Conservation (phyloP, 2,888 invertebrate species). For the Pomacea canaliculata region DNA sequence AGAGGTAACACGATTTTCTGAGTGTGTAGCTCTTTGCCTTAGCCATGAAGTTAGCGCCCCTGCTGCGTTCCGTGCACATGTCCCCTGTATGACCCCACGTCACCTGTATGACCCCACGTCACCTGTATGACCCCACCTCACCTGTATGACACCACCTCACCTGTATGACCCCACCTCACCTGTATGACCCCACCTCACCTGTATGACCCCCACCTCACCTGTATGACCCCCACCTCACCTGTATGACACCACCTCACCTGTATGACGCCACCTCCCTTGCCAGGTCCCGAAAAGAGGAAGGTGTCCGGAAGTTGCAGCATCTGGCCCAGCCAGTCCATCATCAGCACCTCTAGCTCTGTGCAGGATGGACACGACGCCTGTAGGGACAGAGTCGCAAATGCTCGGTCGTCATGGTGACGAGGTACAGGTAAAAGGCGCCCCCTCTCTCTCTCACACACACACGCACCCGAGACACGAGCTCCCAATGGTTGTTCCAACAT, state of each 20-base stretch:
- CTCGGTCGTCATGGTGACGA: too few relatives aligned
- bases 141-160: neutral
- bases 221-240: conserved; percentile 39
- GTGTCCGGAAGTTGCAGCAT: conserved; percentile 88
- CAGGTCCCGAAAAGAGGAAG: conserved; percentile 75
- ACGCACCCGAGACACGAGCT: too few relatives aligned
- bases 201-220: conserved; percentile 40
- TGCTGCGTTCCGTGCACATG: too few relatives aligned
- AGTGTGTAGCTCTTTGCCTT: too few relatives aligned
- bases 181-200: neutral
- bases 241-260: neutral
- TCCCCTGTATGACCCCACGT: conserved; percentile 24
- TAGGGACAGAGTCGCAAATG: neutral
- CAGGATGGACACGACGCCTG: conserved; percentile 35
- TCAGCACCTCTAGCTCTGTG: conserved; percentile 35
- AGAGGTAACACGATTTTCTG: too few relatives aligned
- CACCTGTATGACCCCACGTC: neutral
- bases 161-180: conserved; percentile 40
- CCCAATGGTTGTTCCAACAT: too few relatives aligned
- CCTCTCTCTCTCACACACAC: too few relatives aligned
- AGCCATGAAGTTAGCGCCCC: too few relatives aligned
- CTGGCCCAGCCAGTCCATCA: conserved; percentile 90
- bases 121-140: conserved; percentile 40
- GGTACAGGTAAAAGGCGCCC: too few relatives aligned
- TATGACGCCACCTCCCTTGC: conserved; percentile 50